Base-by-base conservation (phyloP, 2,888 invertebrate genomes). In the Pheosia tremula region DNA sequence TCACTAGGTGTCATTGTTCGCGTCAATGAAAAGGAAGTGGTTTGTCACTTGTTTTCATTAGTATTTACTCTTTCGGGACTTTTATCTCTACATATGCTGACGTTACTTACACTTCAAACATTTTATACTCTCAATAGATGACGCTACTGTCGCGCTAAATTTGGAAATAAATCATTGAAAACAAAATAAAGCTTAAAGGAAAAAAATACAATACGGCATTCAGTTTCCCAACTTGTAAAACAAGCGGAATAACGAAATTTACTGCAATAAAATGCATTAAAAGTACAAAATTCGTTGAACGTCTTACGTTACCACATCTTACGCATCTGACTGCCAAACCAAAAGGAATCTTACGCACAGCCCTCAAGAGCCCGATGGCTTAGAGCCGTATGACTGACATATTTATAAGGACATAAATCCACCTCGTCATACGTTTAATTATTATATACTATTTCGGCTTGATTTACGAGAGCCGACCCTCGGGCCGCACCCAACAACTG, bases 401-500 rank as follows among this genome's bases (percentile, higher is more conserved):
- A 84, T 88, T 88, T 88, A 88, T 85, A 80, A 79, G 74, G 74
- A 77, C 81, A 85, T 88, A 88, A 88, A 87, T 88, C 83, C 78
- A 73, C 76, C 80, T 80, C 82, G 85, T 87, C 86, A 86, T 86
- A 86, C 85, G 83, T 87, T 86, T 87, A 88, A 88, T 88, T 87
- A 88, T 85, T 85, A 83, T 83, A 84, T 84, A 83, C 79, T 81
- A 85, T 85, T 83, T 83, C 80, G 62, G 67, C 65, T 68, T 76
- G 75, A 79, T 80, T 82, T 81, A 75, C 74, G 71, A 73, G 73
- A 55, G 39, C 10, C 56, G 45, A 45, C 43, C 56, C 56, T 45
- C 43, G 43, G 43, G 45, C 56, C 41, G 41, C 4, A 13, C 41
- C 24, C 49, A 11, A 64, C 66, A 65, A 58, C 69, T 69, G 72